Conservation (phyloP, 64 coral and sea anemone species). For the Montipora sp. region DNA sequence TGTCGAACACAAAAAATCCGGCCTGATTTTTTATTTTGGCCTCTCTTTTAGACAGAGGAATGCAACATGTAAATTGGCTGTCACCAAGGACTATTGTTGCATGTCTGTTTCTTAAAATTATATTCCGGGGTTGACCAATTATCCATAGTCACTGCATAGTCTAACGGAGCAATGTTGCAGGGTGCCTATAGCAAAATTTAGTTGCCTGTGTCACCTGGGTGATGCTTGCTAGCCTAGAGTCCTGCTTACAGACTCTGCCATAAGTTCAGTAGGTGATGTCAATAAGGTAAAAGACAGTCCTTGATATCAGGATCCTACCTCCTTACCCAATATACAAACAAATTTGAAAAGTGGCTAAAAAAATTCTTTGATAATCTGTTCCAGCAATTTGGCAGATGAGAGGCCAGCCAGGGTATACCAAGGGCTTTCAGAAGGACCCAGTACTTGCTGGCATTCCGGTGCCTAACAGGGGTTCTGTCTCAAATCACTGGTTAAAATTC, state of each 20-base stretch:
- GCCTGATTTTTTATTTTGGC: too few species aligned
- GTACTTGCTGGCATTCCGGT: not conserved
- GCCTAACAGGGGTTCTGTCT: not conserved
- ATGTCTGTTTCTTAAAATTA: too few species aligned
- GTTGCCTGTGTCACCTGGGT: not conserved
- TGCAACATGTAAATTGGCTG: too few species aligned
- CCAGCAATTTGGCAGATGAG: conserved; percentile 1
- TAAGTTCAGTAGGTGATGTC: conserved; percentile 1
- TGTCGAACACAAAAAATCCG: too few species aligned
- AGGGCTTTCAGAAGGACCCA: not conserved
- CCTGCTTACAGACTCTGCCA: not conserved
- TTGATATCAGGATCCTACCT: not conserved
- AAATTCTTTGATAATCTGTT: not conserved
- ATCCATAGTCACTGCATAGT: too few species aligned
- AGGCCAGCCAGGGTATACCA: not conserved
- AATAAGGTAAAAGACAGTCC: not conserved
- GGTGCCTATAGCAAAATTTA: not conserved
- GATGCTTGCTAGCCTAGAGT: not conserved
- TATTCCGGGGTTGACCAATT: too few species aligned
- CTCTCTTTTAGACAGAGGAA: too few species aligned
- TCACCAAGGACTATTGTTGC: too few species aligned
- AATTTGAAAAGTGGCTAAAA: not conserved
- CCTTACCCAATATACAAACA: not conserved
- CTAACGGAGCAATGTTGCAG: not conserved
- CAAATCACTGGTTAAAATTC: not conserved